Base-by-base conservation (phyloP, 2,113 vertebrate species). In the Platichthys stellatus region DNA sequence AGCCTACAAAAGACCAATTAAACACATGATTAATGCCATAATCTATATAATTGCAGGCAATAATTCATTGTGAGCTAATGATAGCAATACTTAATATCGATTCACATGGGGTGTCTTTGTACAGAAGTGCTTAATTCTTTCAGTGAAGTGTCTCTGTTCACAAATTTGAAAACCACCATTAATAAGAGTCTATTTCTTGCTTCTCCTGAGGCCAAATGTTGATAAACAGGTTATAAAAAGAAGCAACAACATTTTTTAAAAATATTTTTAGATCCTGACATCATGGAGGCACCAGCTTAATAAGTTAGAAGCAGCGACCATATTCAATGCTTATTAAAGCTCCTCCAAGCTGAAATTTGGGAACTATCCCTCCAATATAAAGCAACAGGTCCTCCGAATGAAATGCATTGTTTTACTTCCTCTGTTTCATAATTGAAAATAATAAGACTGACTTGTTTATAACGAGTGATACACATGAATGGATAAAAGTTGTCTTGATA, bases 1-100 rank as follows among this genome's bases (percentile, higher is more conserved):
- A 86, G 86, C 88, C 87, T 86, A 89, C 91, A 92, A 92, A 93
- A 89, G 89, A 86, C 90, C 93, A 94, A 94, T 94, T 94, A 94
- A 93, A 93, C 86, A 92, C 92, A 93, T 93, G 90, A 91, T 92
- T 92, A 91, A 93, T 91, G 89, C 85, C 88, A 91, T 93, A 91
- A 93, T 94, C 92, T 92, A 90, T 92, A 92, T 92, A 93, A 92
- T 93, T 93, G 86, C 89, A 88, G 90, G 91, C 86, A 89, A 92
- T 94, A 93, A 90, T 88, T 94, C 90, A 93, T 87, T 85, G 81
- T 69, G 83, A 81, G 84, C 89, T 92, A 93, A 94, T 94, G 88
- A 92, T 92, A 87, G 90, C 87, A 91, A 91, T 90, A 88, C 88
- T 92, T 91, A 92, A 93, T 92, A 92, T 91, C 80, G 87, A 90